Percentiles rank a stretch among this genome's conserved stretches.
phyloP scores from a whole-genome alignment of 2,113 vertebrate genomes.

The Cebus imitator region DNA sequence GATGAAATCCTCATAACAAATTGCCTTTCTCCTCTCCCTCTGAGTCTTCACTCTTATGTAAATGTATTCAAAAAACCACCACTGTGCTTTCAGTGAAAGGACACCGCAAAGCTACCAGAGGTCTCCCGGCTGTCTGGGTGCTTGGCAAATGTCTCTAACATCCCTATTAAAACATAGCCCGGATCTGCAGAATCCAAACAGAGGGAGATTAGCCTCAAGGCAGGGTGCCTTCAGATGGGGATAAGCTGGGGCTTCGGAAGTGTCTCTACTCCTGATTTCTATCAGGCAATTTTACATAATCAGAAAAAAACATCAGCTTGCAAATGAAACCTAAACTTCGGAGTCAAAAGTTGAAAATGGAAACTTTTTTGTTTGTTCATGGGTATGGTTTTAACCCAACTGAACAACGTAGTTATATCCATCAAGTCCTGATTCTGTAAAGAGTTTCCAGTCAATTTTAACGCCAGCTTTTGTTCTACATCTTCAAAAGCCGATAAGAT shows the following conservation, averaged over 20 bases:
- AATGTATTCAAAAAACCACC: constrained; percentile 71
- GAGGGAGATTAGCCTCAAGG: constrained; percentile 3
- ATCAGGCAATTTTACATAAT: not conserved
- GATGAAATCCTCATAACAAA: not conserved
- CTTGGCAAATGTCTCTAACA: constrained; percentile 68
- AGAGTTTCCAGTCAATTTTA: not conserved
- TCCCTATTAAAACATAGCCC: constrained; percentile 53
- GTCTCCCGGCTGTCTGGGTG: constrained; percentile 68
- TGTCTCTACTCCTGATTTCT: constrained; percentile 45
- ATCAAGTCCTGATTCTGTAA: not conserved
- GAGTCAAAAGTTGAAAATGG: not conserved
- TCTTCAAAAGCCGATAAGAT: not conserved
- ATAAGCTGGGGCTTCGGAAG: constrained; percentile 45
- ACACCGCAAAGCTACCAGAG: constrained; percentile 67
- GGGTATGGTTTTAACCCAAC: not conserved
- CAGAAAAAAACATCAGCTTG: not conserved
- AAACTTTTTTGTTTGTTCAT: not conserved
- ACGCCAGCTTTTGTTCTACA: not conserved
- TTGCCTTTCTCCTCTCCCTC: constrained; percentile 71
- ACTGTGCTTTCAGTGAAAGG: constrained; percentile 74
- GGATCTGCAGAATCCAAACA: constrained; percentile 27
- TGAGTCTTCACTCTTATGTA: constrained; percentile 73
- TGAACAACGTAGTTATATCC: not conserved
- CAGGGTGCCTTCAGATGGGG: constrained; percentile 8
- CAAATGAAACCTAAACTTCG: not conserved